phyloP scores from a whole-genome alignment of 2,888 invertebrate genomes.

The Melinopterus prodromus region DNA sequence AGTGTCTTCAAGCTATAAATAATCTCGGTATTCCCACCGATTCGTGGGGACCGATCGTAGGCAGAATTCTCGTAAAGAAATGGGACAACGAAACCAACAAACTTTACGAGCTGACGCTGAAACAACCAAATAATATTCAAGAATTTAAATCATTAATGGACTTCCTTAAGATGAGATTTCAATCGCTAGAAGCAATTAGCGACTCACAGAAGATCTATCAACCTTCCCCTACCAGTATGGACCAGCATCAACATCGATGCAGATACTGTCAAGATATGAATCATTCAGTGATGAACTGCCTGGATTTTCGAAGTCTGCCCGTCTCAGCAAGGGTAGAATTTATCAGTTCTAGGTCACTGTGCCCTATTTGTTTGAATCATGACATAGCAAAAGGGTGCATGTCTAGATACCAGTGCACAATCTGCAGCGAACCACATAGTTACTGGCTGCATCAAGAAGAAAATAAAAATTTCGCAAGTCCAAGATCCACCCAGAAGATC shows the following conservation, averaged over 20 bases:
- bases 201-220: neutral
- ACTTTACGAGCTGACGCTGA: neutral
- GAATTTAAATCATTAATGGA: neutral
- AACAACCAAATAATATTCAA: neutral
- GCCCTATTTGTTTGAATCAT: neutral
- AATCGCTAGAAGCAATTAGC: neutral
- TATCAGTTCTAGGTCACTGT: neutral
- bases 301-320: neutral
- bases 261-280: neutral
- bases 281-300: neutral
- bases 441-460: neutral
- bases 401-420: neutral
- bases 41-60: neutral
- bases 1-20: neutral
- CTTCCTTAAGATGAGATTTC: neutral
- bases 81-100: slow-evolving; percentile 6
- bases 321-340: neutral
- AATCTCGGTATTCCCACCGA: neutral
- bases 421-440: neutral
- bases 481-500: neutral
- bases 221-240: neutral
- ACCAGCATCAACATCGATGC: neutral
- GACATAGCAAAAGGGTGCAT: neutral
- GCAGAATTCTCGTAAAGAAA: neutral
- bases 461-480: neutral